These are phyloP conservation scores for Vanessa tameamea DNA, from an alignment of 1,140 invertebrate species.

Conservation along the genomic window DNA sequence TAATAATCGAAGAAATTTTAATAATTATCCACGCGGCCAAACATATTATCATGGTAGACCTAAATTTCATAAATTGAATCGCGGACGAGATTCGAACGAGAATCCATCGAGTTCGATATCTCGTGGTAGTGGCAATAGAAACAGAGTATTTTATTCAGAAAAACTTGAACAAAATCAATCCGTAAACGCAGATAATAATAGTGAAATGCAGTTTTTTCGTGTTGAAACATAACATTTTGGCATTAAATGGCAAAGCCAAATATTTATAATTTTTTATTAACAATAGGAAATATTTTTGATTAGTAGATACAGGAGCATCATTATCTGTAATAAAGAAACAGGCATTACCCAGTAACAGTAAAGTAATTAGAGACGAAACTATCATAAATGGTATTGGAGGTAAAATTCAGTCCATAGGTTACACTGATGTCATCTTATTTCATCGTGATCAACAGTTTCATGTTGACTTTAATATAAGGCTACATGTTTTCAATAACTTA, in stretches of 20 bases:
- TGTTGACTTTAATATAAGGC: slow-evolving; percentile 36
- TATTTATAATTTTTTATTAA: slow-evolving; percentile 5
- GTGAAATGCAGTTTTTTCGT: slow-evolving; percentile 12
- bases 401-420: slow-evolving; percentile 41
- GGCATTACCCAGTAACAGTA: slow-evolving; percentile 22
- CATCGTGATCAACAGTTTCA: not conserved
- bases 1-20: too few species aligned
- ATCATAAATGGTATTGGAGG: slow-evolving; percentile 42
- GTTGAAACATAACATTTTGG: slow-evolving; percentile 8
- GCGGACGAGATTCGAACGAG: slow-evolving; percentile 2
- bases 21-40: too few species aligned
- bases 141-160: not conserved
- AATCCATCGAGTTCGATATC: slow-evolving; percentile 1
- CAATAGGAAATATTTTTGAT: slow-evolving; percentile 17
- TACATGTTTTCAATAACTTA: slow-evolving; percentile 44
- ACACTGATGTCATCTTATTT: slow-evolving; percentile 13
- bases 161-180: slow-evolving; percentile 1
- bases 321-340: slow-evolving; percentile 37
- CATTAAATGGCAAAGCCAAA: slow-evolving; percentile 9
- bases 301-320: slow-evolving; percentile 40
- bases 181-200: not conserved
- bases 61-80: not conserved
- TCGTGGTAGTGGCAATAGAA: slow-evolving; percentile 4
- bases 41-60: too few species aligned
- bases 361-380: slow-evolving; percentile 33